Base-by-base conservation (phyloP, 2,113 vertebrate genomes). In the Elaphurus davidianus region DNA sequence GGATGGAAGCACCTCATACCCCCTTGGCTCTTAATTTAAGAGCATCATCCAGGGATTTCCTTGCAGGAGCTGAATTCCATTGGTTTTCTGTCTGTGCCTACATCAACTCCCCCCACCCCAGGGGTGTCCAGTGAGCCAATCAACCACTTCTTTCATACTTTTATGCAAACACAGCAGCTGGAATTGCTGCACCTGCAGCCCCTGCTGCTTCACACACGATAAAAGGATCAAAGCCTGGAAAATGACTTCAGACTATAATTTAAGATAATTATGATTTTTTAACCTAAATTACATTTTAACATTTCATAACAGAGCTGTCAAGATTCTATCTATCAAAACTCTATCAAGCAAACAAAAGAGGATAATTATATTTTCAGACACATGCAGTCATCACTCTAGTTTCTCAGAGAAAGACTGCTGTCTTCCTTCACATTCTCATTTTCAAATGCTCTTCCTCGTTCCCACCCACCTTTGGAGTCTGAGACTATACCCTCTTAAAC, bases 321-420 rank as follows among this genome's bases (percentile, higher is more conserved):
- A 98, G 98, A 98, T 98, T 95, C 94, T 98, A 98, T 97, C 98
- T 97, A 97, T 98, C 98, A 98, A 97, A 98, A 98, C 92, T 96
- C 91, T 90, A 98, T 98, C 97, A 94, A 86, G 95, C 95, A 97
- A 98, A 98, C 97, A 98, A 97, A 98, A 92, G 92, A 90, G 81
- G 94, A 88, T 98, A 97, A 98, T 98, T 98, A 97, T 96, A 98
- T 97, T 98, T 98, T 91, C 98, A 98, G 94, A 97, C 96, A 94
- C 64, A 97, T 4, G 40, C 82, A 97, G 95, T 97, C 95, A 95
- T 97, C 90, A 82, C 90, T 81, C 87, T 52, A 50, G 87, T 67
- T 98, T 97, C 97, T 96, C 95, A 96, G 45, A 92, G 95, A 97
- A 93, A 97, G 96, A 62, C 57, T 96, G 85, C 90, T 89, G 91